Evolutionary conservation across 1,140 invertebrate species (phyloP), one percentile per base, ranked within the genome.

Genomic region (Hydropsyche tenuis): DNA sequence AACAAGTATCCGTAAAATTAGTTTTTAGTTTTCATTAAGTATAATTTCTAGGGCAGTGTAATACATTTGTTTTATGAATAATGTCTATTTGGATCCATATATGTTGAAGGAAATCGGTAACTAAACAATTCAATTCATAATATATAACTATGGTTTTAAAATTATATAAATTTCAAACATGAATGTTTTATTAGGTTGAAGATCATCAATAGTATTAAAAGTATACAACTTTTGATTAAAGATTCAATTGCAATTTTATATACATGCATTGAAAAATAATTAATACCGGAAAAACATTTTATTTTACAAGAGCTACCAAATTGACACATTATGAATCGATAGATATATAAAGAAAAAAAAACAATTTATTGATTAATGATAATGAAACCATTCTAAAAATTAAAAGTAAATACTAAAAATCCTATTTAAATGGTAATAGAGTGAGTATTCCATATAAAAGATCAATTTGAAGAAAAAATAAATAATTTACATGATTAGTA

Each of bases 401-500:
- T 16, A 65, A 43, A 43, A 42, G n/a, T n/a, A 63, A 30, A 64
- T 37, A 65, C 23, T 60, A 60, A 25, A 60, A 60, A 2, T 60
- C 20, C 23, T 60, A 23, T 27, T 25, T 60, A 60, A 60, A 60
- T 60, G 56, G 56, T 60, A 60, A 60, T 7, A 60, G 22, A 60
- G 56, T 65, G 63, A 65, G 63, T 65, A 65, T 65, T 65, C 9
- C 43, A 65, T 43, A 20, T 65, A 42, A 65, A 63, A 65, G 43
- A 65, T 43, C 30, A 65, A 43, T 43, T 43, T 65, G 18, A 42
- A 43, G 22, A 42, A 65, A 43, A 43, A 46, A 65, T 20, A 65
- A 65, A 65, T 65, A 65, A 65, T 20, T 65, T 20, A 46, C 16
- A n/a, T 65, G 22, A 65, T 65, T 65, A 46, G 63, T 65, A 65